Conservation (phyloP, 2,797 vertebrate species). For the Platalea minor region DNA sequence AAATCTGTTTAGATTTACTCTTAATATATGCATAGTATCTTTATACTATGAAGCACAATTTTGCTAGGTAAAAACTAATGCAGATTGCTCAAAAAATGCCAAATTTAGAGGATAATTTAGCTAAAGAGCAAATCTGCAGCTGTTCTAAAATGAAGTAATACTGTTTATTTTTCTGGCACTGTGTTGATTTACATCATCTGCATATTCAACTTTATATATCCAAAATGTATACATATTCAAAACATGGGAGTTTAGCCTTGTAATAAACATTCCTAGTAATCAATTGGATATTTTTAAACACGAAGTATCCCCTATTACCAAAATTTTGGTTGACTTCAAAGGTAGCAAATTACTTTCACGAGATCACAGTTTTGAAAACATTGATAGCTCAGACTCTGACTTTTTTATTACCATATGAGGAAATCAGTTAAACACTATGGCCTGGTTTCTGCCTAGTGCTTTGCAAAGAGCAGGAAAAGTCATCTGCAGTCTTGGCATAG, state of each 20-base stretch:
- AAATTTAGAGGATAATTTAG: neutral
- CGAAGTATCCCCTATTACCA: neutral
- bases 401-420: rapidly evolving
- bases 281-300: neutral
- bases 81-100: neutral
- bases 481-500: neutral
- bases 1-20: neutral
- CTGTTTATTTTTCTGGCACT: neutral
- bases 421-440: neutral
- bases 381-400: neutral
- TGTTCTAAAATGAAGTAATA: neutral
- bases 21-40: neutral
- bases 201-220: neutral
- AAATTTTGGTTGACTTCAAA: neutral
- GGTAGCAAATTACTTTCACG: neutral
- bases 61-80: neutral
- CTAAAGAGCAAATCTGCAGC: neutral
- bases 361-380: neutral
- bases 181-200: neutral
- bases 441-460: neutral
- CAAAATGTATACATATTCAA: neutral
- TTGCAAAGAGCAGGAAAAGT: neutral
- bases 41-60: neutral
- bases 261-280: neutral
- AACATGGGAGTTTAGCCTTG: neutral